Evolutionary conservation across 2,113 vertebrate genomes (phyloP).

Genomic region (Chaenogobius annularis): DNA sequence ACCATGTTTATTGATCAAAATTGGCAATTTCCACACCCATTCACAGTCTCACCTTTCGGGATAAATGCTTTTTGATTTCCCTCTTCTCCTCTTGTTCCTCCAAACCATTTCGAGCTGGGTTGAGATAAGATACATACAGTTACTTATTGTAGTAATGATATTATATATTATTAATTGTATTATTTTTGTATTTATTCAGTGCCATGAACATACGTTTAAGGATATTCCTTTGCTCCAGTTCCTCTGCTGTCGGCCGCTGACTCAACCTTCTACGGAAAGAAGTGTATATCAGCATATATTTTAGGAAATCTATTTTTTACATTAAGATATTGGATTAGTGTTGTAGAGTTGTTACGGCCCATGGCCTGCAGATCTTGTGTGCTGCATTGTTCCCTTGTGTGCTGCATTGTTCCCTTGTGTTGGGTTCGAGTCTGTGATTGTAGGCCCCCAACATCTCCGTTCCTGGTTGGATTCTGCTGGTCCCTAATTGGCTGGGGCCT

Average conservation of each 20-base stretch:
- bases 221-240: constrained; percentile 97
- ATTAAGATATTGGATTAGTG: background rate
- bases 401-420: too few species aligned
- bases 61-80: constrained; percentile 94
- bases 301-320: constrained; percentile 9
- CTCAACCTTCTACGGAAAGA: constrained; percentile 85
- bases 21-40: background rate
- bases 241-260: constrained; percentile 94
- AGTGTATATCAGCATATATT: constrained; percentile 48
- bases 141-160: background rate
- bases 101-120: constrained; percentile 90
- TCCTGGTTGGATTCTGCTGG: too few species aligned
- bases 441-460: too few species aligned
- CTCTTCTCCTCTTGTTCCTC: constrained; percentile 97
- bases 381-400: too few species aligned
- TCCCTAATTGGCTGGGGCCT: too few species aligned
- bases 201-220: constrained; percentile 88
- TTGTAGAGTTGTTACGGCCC: too few species aligned
- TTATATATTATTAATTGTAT: too few species aligned
- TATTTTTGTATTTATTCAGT: background rate
- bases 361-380: too few species aligned
- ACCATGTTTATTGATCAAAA: constrained; percentile 9
- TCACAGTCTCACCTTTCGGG: constrained; percentile 84
- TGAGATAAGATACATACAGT: background rate
- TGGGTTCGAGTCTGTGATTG: too few species aligned